Conservation (phyloP, 2,113 vertebrate genomes). For the Trichechus manatus region DNA sequence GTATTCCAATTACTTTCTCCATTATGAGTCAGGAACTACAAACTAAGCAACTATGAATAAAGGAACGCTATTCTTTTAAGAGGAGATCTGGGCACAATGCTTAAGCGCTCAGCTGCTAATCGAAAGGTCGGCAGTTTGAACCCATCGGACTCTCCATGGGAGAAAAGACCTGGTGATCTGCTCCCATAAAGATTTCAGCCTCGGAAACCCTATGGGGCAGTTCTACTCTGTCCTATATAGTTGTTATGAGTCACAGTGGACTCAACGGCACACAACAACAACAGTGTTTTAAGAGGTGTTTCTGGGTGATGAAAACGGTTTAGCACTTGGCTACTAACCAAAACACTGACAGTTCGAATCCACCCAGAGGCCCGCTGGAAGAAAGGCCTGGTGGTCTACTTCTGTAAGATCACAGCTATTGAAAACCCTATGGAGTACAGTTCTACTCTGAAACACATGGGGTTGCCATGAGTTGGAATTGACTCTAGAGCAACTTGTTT, state of each 20-base stretch:
- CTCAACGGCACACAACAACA: neutral
- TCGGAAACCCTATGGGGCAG: neutral
- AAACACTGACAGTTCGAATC: neutral
- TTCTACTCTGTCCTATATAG: neutral
- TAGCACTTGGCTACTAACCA: neutral
- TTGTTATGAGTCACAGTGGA: neutral
- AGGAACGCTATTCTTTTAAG: neutral
- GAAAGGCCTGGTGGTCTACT: neutral
- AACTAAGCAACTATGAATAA: neutral
- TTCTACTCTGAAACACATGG: neutral
- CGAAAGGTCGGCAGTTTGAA: neutral
- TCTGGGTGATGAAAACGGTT: neutral
- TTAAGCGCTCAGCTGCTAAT: neutral
- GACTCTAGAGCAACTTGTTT: too few relatives aligned
- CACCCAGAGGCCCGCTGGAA: neutral
- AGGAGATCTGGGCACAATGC: neutral
- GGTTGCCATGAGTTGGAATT: too few relatives aligned
- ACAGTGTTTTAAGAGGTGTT: neutral
- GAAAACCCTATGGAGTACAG: neutral
- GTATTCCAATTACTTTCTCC: neutral
- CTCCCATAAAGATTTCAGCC: neutral
- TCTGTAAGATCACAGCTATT: neutral
- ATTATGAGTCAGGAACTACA: neutral
- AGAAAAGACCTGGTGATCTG: neutral
- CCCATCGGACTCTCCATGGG: neutral